Base-by-base conservation (phyloP, 2,113 vertebrate genomes). In the Brachionichthys hirsutus region DNA sequence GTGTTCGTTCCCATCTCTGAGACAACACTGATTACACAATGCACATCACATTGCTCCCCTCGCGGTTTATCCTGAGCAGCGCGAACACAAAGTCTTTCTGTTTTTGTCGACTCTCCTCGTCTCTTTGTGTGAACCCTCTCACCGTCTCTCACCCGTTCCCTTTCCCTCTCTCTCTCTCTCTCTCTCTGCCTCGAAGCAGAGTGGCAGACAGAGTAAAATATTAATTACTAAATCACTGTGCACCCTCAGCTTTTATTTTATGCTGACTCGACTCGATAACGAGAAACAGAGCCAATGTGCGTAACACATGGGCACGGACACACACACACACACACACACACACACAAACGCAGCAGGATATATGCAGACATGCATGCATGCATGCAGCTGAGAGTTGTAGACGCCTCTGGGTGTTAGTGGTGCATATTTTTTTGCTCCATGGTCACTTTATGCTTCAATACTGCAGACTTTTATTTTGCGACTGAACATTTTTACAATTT, bases 201-300 rank as follows among this genome's bases (percentile, higher is more conserved):
- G 81, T 85, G 84, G 83, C 83, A 85, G 80, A 84, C 72, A 44
- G 75, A 85, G 75, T 87, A 72, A 89, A 90, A 90, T 87, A 89
- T 90, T 89, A 87, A 90, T 90, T 85, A 81, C 82, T 68, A 87
- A 90, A 90, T 89, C 90, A 87, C 84, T 83, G 84, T 65, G 71
- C 84, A 86, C 83, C 65, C 78, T 84, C 84, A 81, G 81, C 80
- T 85, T 82, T 83, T 84, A 82, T 81, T n/a, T 80, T 77, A 78
- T 80, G 75, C 85, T 89, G 82, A 85, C 85, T 87, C 85, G 67
- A 86, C 82, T 75, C 64, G 83, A 81, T 81, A 83, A 84, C 67
- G 24, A 82, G 85, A 81, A 85, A 77, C 59, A 36, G 82, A 84
- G 69, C 62, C 67, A 45, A 76, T 67, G 65, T 71, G 70, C 62